Base-by-base conservation (phyloP, 2,797 vertebrate species). In the Poecilia wingei region DNA sequence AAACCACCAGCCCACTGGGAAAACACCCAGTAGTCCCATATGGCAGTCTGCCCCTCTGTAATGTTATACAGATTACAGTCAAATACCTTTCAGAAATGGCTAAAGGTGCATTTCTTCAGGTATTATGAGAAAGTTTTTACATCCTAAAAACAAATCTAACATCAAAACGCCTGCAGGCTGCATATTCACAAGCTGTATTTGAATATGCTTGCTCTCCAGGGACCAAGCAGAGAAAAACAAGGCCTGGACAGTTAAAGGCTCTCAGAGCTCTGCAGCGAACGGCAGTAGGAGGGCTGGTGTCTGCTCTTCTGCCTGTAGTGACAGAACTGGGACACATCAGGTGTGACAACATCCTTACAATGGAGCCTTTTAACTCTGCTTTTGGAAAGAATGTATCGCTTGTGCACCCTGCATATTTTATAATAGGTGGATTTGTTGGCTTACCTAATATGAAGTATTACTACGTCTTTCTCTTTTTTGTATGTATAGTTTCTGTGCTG, bases 351-450 rank as follows among this genome's bases (percentile, higher is more conserved):
- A 66, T 39, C 22, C 64, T 61, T 3, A 70, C 49, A 31, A 91
- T 91, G 86, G 79, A 85, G 2, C 66, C 82, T 0, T 91, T 90
- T 73, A 90, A 87, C 76, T 87, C 90, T 12, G 90, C 85, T 71
- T 57, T 85, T 0, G 90, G 82, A 1, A 83, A 76, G 79, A 93
- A 93, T 77, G 86, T 90, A 51, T 88, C 88, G 22, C 86, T 91
- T 81, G 75, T 92, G 31, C 89, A 14, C 33, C 91, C 91, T 33
- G 41, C 75, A 1, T 90, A 87, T 80, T 93, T 93, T 28, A 77
- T 90, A 18, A 87, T 92, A 72, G 79, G 46, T 2, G 84, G 91
- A 51, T 41, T 88, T 84, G 20, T 79, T 4, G 89, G 88, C 0
- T 76, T 93, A 1, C 85, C 79, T 0, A 66, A 88, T 73, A 75